Percentiles rank a stretch among this genome's conserved stretches.
Conservation (phyloP, 1,140 invertebrate species). For the Eupeodes corollae region DNA sequence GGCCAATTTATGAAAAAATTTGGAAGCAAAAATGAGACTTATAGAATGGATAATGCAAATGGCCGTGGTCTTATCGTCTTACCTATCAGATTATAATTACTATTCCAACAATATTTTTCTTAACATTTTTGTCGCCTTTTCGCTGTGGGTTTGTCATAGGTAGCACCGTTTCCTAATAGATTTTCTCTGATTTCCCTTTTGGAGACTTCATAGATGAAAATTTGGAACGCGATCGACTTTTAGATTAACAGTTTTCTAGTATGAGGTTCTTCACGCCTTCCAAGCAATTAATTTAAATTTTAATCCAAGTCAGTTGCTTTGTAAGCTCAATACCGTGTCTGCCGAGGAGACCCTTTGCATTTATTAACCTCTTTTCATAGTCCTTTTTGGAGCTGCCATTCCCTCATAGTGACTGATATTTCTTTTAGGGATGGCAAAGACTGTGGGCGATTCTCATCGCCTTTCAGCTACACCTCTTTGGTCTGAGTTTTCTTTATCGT, state of each 20-base stretch:
- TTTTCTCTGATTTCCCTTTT: background rate
- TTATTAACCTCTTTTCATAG: slow-evolving; percentile 18
- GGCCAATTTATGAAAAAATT: too few species aligned
- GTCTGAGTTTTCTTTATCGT: background rate
- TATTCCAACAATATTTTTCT: too few species aligned
- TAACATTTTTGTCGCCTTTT: too few species aligned
- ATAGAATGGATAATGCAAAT: too few species aligned
- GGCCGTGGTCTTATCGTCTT: too few species aligned
- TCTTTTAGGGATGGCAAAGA: slow-evolving; percentile 8
- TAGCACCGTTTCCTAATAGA: background rate
- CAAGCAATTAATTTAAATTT: slow-evolving; percentile 21
- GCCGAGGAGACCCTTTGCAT: background rate
- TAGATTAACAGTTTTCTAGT: too few species aligned
- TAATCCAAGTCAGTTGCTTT: slow-evolving; percentile 20
- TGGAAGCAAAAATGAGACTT: too few species aligned
- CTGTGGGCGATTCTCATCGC: background rate
- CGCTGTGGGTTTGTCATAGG: too few species aligned
- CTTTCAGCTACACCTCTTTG: background rate
- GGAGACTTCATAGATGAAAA: background rate
- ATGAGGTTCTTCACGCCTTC: slow-evolving; percentile 11
- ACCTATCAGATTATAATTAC: too few species aligned
- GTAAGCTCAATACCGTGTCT: slow-evolving; percentile 1
- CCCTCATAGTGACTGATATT: slow-evolving; percentile 13
- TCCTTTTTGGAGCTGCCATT: slow-evolving; percentile 31
- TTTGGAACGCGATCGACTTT: too few species aligned